Conservation (phyloP, 2,888 invertebrate genomes). For the Chrysolina haemoptera region DNA sequence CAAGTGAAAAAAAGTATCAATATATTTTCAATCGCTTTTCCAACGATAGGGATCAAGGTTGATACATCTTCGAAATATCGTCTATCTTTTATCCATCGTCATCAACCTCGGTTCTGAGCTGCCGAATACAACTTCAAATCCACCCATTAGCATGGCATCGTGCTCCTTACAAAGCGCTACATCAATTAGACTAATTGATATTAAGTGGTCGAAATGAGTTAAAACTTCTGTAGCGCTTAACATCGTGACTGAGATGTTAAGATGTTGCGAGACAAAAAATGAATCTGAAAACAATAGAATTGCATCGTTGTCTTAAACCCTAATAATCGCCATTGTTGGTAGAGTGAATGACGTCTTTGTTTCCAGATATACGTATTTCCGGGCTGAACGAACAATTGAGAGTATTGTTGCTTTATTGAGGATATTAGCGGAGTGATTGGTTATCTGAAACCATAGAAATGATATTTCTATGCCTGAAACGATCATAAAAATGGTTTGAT, state of each 20-base stretch:
- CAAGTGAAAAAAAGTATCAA: too few relatives aligned
- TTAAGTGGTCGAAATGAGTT: slow-evolving; percentile 8
- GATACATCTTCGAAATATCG: too few relatives aligned
- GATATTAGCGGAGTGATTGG: slow-evolving; percentile 19
- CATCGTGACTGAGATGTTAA: background rate
- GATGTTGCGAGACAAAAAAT: slow-evolving; percentile 19
- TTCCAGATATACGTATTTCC: slow-evolving; percentile 18
- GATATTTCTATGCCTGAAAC: too few relatives aligned
- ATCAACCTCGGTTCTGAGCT: background rate
- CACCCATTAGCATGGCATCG: background rate
- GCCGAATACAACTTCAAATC: background rate
- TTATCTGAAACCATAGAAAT: too few relatives aligned
- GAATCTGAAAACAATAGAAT: slow-evolving; percentile 19
- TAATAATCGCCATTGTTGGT: slow-evolving; percentile 6
- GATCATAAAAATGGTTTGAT: too few relatives aligned
- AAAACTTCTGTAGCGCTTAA: background rate
- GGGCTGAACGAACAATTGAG: background rate
- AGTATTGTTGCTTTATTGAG: background rate
- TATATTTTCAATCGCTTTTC: too few relatives aligned
- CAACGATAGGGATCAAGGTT: too few relatives aligned
- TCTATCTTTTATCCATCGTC: too few relatives aligned
- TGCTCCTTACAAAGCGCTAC: background rate
- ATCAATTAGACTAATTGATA: background rate
- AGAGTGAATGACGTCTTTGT: slow-evolving; percentile 16
- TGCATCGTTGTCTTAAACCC: slow-evolving; percentile 8